These are phyloP conservation scores for Seladonia tumulorum DNA, from an alignment of 2,888 invertebrate genomes.

Conservation along the genomic window DNA sequence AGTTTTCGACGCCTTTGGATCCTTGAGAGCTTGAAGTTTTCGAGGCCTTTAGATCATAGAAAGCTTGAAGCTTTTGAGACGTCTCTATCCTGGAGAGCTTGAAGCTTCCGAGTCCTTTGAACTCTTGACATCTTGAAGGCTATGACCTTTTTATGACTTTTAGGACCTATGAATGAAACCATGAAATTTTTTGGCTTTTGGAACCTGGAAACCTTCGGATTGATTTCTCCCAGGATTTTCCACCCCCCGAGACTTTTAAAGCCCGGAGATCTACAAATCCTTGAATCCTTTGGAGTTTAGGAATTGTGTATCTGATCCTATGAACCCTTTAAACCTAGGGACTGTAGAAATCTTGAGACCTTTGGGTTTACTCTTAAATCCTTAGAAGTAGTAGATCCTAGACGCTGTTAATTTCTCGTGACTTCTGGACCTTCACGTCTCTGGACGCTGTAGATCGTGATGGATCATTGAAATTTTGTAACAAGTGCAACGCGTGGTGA, in stretches of 20 bases:
- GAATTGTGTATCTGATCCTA: background rate
- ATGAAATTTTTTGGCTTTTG: background rate
- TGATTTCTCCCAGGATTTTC: background rate
- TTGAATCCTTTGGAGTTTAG: background rate
- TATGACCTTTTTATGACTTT: too few species aligned
- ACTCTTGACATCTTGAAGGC: background rate
- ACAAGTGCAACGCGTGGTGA: background rate
- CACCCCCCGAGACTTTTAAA: background rate
- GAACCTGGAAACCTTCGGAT: background rate
- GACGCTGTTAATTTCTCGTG: background rate
- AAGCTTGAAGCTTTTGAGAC: background rate
- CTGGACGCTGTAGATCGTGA: background rate
- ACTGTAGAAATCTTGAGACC: background rate
- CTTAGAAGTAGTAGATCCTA: background rate
- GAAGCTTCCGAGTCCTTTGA: background rate
- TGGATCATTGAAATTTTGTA: background rate
- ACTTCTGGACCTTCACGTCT: background rate
- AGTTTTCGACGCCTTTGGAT: background rate
- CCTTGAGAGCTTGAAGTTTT: too few species aligned
- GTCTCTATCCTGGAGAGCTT: background rate
- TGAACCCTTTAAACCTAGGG: background rate
- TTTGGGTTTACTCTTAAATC: background rate
- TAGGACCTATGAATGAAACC: too few species aligned
- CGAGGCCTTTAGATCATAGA: too few species aligned
- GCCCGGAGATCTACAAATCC: background rate